Conservation (phyloP, 2,888 invertebrate genomes). For the Melieria crassipennis region DNA sequence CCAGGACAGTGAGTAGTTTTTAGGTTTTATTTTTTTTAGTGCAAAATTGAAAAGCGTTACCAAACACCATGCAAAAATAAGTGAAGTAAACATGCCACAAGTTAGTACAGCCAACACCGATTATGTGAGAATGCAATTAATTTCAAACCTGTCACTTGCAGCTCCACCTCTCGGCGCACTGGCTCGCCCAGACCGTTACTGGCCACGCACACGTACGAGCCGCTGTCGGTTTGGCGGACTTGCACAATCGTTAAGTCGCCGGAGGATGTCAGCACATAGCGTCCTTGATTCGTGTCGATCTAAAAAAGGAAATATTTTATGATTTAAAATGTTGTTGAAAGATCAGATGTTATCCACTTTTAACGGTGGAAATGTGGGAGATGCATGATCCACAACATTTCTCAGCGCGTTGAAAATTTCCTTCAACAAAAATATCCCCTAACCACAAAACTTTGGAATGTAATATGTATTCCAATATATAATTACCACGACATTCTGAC, state of each 20-base stretch:
- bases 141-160: slow-evolving; percentile 78
- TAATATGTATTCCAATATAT: background rate
- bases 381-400: background rate
- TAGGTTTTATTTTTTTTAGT: slow-evolving; percentile 2
- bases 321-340: background rate
- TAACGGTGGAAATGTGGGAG: background rate
- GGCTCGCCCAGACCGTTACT: slow-evolving; percentile 80
- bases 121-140: slow-evolving; percentile 1
- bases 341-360: no score
- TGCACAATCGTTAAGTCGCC: slow-evolving; percentile 86
- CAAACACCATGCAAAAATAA: slow-evolving; percentile 18
- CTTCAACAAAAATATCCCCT: background rate
- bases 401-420: background rate
- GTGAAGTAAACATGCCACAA: slow-evolving; percentile 36
- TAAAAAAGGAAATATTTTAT: slow-evolving; percentile 57
- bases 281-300: slow-evolving; percentile 79
- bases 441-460: background rate
- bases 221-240: slow-evolving; percentile 81
- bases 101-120: slow-evolving; percentile 52
- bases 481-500: slow-evolving; percentile 75
- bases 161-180: slow-evolving; percentile 73
- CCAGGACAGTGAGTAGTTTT: slow-evolving; percentile 12
- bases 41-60: background rate
- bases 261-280: slow-evolving; percentile 76
- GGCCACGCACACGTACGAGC: slow-evolving; percentile 86